Percentiles rank a stretch among this genome's conserved stretches.
Evolutionary conservation across 2,797 vertebrate genomes (phyloP).

Genomic region (Luscinia luscinia): DNA sequence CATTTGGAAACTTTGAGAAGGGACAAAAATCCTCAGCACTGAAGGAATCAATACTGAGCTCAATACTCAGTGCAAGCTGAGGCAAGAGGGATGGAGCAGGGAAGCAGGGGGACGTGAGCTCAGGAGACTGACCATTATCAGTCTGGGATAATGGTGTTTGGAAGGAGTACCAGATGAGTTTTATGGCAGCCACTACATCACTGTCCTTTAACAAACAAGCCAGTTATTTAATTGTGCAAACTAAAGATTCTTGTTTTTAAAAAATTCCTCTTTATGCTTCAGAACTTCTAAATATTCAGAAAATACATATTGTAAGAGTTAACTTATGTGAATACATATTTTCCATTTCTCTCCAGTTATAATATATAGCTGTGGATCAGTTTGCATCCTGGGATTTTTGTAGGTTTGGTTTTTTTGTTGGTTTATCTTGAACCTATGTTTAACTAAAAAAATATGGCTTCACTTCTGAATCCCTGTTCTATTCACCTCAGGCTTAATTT

Average conservation of each 20-base stretch:
- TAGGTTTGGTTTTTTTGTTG: not conserved
- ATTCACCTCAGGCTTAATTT: not conserved
- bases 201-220: not conserved
- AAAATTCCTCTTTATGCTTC: not conserved
- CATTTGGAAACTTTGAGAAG: not conserved
- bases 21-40: not conserved
- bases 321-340: not conserved
- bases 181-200: not conserved
- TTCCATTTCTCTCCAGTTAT: not conserved
- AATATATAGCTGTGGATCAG: not conserved
- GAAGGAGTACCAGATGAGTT: not conserved
- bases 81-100: not conserved
- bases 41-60: not conserved
- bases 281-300: not conserved
- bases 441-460: not conserved
- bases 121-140: accelerated
- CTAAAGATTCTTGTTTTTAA: not conserved
- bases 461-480: not conserved
- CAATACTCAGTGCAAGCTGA: not conserved
- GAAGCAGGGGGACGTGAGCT: not conserved
- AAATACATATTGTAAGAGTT: not conserved
- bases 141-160: not conserved
- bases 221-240: not conserved
- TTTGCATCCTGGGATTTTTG: not conserved
- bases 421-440: not conserved